phyloP scores from a whole-genome alignment of 2,797 vertebrate genomes.

The Apodemus agrarius region DNA sequence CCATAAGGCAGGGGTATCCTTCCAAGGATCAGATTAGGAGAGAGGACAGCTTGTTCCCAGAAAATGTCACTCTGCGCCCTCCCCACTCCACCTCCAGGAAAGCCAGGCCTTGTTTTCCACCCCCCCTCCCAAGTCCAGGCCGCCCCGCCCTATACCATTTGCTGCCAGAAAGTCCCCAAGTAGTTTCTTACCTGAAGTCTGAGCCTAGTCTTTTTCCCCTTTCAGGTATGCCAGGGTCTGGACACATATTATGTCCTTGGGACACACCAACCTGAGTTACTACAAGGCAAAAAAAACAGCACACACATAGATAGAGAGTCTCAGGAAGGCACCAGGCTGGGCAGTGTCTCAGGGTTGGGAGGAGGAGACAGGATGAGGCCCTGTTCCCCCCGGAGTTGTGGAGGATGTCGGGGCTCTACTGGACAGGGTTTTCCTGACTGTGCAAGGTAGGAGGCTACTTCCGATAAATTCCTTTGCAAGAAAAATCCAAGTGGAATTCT shows the following conservation, averaged over 20 bases:
- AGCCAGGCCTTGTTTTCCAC: neutral
- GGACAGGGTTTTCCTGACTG: constrained; percentile 9
- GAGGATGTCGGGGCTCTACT: neutral
- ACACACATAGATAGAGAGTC: constrained; percentile 87
- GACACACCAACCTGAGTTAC: constrained; percentile 99
- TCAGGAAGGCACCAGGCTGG: constrained; percentile 74
- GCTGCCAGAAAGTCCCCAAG: constrained; percentile 51
- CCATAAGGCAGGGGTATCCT: neutral
- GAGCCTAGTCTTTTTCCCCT: constrained; percentile 99
- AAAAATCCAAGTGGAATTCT: constrained; percentile 69
- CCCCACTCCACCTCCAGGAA: neutral
- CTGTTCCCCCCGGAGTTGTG: constrained; percentile 51
- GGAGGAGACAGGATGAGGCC: constrained; percentile 83
- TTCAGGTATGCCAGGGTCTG: constrained; percentile 98
- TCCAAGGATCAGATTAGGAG: neutral
- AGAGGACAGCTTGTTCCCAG: neutral
- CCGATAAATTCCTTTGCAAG: constrained; percentile 66
- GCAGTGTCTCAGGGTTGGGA: constrained; percentile 67
- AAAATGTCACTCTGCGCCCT: neutral
- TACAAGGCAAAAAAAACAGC: constrained; percentile 90
- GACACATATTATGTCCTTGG: constrained; percentile 99
- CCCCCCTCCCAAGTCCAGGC: neutral
- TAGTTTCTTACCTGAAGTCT: constrained; percentile 95
- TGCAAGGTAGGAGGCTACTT: constrained; percentile 30
- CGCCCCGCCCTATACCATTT: constrained; percentile 25